Conservation (phyloP, 2,113 vertebrate genomes). For the Plecturocebus donacophilus region DNA sequence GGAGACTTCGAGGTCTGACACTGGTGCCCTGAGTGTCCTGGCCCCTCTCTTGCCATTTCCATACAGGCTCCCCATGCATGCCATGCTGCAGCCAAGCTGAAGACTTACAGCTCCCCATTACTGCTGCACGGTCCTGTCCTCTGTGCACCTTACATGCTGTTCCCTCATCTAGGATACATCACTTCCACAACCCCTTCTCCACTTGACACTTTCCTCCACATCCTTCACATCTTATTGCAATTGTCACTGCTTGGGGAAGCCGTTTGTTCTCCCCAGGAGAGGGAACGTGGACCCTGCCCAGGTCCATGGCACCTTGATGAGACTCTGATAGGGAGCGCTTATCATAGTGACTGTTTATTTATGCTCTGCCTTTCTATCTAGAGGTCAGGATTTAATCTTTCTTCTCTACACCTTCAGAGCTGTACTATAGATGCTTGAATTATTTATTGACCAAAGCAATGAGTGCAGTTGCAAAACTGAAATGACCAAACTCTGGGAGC, state of each 20-base stretch:
- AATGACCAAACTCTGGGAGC: neutral
- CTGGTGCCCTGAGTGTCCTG: neutral
- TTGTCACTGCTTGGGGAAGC: slow-evolving; percentile 28
- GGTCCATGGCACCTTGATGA: neutral
- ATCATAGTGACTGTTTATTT: neutral
- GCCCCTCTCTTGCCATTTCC: neutral
- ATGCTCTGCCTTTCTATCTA: neutral
- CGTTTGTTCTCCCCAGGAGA: neutral
- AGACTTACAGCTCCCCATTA: neutral
- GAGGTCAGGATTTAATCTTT: slow-evolving; percentile 8
- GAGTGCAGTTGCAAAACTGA: slow-evolving; percentile 4
- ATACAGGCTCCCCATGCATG: fast-evolving
- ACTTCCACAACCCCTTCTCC: neutral
- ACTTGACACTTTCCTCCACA: neutral
- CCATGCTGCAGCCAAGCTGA: neutral
- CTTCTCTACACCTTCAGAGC: neutral
- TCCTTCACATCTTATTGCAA: slow-evolving; percentile 41
- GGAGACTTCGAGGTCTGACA: neutral
- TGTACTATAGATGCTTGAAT: neutral
- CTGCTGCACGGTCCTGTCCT: neutral
- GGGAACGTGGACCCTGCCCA: neutral
- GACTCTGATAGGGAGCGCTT: neutral
- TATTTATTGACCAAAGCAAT: neutral
- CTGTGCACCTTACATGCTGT: neutral
- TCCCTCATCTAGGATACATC: neutral